A percentile compares a stretch with the other conserved stretches of the same genome.
Conservation (phyloP, 2,888 invertebrate genomes). For the Laspeyria flexula region DNA sequence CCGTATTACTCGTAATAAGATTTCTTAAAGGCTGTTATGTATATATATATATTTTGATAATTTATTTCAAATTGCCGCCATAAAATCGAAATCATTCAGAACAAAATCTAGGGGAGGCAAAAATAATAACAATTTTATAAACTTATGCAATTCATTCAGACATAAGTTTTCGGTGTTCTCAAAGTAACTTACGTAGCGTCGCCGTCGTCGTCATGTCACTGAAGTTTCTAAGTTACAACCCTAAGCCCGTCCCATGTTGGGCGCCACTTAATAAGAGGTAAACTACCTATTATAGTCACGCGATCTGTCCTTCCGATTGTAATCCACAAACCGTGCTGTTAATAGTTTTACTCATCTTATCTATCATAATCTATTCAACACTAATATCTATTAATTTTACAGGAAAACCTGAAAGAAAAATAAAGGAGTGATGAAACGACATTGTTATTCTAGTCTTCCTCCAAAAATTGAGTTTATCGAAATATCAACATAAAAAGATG, state of each 20-base stretch:
- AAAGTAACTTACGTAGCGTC: no score
- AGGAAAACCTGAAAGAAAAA: neutral
- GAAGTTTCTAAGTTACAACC: conserved; percentile 2
- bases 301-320: neutral
- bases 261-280: conserved; percentile 31
- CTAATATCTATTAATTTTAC: neutral
- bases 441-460: conserved; percentile 2
- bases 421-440: neutral
- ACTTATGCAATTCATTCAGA: no score
- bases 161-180: no score
- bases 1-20: no score
- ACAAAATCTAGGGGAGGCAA: no score
- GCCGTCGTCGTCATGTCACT: no score
- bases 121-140: no score
- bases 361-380: neutral
- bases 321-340: neutral
- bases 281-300: conserved; percentile 10
- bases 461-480: neutral
- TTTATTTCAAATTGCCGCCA: no score
- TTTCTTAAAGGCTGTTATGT: no score
- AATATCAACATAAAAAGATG: neutral
- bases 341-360: conserved; percentile 1
- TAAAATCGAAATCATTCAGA: no score
- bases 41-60: no score
- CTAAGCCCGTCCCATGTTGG: conserved; percentile 24